Base-by-base conservation (phyloP, 2,797 vertebrate genomes). In the Urocyon cinereoargenteus region DNA sequence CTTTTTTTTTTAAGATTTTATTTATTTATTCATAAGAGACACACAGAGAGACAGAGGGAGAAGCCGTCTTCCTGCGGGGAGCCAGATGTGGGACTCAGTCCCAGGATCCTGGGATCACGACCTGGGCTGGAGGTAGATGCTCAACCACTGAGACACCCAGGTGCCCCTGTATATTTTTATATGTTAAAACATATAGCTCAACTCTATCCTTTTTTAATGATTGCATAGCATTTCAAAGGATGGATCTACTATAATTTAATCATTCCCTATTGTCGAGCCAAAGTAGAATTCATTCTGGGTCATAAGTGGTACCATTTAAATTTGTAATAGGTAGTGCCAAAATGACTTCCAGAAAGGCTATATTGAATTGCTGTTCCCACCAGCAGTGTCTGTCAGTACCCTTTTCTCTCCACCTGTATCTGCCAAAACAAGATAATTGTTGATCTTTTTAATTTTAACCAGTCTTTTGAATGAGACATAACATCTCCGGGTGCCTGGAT, bases 381-480 rank as follows among this genome's bases (percentile, higher is more conserved):
- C 36, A 90, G 64, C 49, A 87, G 21, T 92, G 77, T 90, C n/a
- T 82, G 22, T 91, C 59, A 77, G 53, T 82, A 3, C 53, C 26
- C 24, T 85, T 40, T 91, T 75, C 64, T 95, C 34, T 15, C 6
- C 40, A 55, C n/a, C 13, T 95, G 1, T 94, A 21, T 59, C 55
- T 86, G 26, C 18, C 83, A 77, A 75, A 64, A 75, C 12, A 28
- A 66, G 36, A 53, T 93, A 59, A 66, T n/a, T 81, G n/a, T 31
- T 91, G n/a, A 68, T 91, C 77, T 86, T 90, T 83, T 85, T 9
- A 40, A 86, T 59, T 96, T 96, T 86, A 91, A 75, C 90, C 57
- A 79, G 40, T 78, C 64, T 64, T 24, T 40, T 95, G n/a, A 89
- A 21, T 73, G 36, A 85, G 64, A 96, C 79, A 70, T 87, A 51